Evolutionary conservation across 2,797 vertebrate genomes (phyloP).

Genomic region (Columba guinea): DNA sequence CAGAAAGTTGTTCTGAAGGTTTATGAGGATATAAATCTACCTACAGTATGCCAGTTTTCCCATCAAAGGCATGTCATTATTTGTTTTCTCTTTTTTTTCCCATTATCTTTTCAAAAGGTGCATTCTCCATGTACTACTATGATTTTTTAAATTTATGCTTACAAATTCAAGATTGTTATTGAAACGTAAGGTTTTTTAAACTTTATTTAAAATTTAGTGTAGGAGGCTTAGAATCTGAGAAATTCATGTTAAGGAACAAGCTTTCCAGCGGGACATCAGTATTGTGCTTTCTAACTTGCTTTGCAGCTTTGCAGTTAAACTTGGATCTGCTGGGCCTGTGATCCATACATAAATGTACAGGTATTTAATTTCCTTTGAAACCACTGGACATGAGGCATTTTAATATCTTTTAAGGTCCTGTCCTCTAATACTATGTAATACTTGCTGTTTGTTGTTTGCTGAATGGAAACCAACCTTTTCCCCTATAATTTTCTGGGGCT

Average conservation of each 20-base stretch:
- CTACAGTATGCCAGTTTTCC: background rate
- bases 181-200: background rate
- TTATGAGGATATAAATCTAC: background rate
- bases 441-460: background rate
- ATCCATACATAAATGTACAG: background rate
- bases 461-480: background rate
- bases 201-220: background rate
- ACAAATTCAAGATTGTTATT: background rate
- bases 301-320: background rate
- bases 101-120: background rate
- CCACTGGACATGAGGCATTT: background rate
- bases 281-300: background rate
- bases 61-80: background rate
- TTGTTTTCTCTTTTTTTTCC: background rate
- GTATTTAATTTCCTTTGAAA: background rate
- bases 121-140: background rate
- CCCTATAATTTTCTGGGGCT: background rate
- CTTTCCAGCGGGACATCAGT: background rate
- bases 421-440: background rate
- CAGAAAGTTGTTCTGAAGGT: background rate
- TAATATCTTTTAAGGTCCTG: background rate
- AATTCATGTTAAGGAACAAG: background rate
- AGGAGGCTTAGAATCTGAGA: background rate
- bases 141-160: background rate
- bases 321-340: background rate